Conservation (phyloP, 2,113 vertebrate species). For the Tursiops truncatus region DNA sequence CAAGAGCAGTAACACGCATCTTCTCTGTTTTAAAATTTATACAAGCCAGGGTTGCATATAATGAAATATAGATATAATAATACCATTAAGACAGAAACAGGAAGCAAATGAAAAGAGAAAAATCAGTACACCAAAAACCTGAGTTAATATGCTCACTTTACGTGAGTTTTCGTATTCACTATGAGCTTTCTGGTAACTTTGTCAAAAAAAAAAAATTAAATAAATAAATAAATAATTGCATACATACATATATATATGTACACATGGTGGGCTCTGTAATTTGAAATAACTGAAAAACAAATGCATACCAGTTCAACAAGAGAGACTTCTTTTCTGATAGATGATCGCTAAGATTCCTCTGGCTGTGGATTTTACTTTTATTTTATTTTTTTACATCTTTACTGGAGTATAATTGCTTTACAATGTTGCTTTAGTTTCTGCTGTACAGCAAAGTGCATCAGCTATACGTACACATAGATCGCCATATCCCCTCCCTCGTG, state of each 20-base stretch:
- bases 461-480: too few species aligned
- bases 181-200: not conserved
- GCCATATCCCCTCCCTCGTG: too few species aligned
- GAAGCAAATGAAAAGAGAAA: not conserved
- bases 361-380: not conserved
- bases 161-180: not conserved
- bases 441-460: too few species aligned
- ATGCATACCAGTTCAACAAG: not conserved
- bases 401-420: too few species aligned
- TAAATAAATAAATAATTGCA: too few species aligned
- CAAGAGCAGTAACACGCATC: not conserved
- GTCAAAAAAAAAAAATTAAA: not conserved
- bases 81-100: not conserved
- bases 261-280: not conserved
- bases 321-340: not conserved
- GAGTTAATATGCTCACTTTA: not conserved
- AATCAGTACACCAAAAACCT: not conserved
- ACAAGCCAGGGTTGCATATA: not conserved
- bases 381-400: too few species aligned
- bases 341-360: not conserved
- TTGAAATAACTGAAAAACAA: not conserved
- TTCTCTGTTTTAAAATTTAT: not conserved
- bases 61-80: not conserved
- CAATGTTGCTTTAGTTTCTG: too few species aligned
- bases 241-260: too few species aligned